A percentile compares a stretch with the other conserved stretches of the same genome.
Conservation (phyloP, 2,113 vertebrate genomes). For the Seriola rivoliana region DNA sequence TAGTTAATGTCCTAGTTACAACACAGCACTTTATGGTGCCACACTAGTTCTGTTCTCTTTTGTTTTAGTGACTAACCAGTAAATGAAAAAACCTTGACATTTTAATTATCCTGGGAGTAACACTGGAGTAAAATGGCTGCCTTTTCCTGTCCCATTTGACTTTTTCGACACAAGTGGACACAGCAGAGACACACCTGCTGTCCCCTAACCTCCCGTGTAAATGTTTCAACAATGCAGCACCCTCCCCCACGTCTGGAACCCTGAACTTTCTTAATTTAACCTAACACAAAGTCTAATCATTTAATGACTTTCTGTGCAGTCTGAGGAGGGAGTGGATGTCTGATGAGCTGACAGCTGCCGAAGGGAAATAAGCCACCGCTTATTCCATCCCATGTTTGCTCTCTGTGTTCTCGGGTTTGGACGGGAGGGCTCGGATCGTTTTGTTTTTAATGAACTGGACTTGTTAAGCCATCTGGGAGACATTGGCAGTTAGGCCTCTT, state of each 20-base stretch:
- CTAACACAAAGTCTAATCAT: constrained; percentile 49
- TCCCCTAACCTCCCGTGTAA: not conserved
- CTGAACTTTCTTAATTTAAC: constrained; percentile 48
- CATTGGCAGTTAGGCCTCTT: constrained; percentile 51
- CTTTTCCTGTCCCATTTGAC: not conserved
- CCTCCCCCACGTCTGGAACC: not conserved
- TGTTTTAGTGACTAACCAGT: not conserved
- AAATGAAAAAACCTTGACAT: not conserved
- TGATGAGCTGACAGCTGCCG: constrained; percentile 79
- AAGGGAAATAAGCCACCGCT: constrained; percentile 72
- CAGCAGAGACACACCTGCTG: not conserved
- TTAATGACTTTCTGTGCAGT: constrained; percentile 56
- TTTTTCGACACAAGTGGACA: not conserved
- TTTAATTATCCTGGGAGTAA: not conserved
- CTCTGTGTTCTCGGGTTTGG: constrained; percentile 48
- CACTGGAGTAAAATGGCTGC: not conserved
- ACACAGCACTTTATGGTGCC: too few species aligned
- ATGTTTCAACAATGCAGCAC: not conserved
- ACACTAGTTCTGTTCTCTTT: not conserved
- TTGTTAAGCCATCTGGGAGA: constrained; percentile 66
- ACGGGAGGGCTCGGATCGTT: constrained; percentile 41
- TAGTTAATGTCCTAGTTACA: not conserved
- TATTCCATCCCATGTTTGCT: constrained; percentile 62
- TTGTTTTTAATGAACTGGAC: constrained; percentile 78
- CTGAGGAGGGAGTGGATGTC: constrained; percentile 41